Evolutionary conservation across 2,888 invertebrate genomes (phyloP), one percentile per base, ranked within the genome.

Genomic region (Pollenia amentaria): DNA sequence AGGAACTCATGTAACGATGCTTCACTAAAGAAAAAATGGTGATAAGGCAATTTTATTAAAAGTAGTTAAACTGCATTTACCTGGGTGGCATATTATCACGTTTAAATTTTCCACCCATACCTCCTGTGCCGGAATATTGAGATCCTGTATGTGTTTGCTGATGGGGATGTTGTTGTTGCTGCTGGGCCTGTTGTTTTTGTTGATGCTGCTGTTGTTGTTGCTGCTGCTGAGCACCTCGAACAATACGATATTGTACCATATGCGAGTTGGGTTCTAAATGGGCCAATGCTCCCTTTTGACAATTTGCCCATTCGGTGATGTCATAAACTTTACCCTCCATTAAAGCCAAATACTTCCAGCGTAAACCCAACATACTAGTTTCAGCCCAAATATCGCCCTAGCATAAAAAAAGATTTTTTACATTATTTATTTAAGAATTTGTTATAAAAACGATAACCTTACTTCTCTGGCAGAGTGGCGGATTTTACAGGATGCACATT

Each of bases 311-410:
- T 93, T 98, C 98, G 64, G 98, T 98, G 90, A 99, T 98, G 94
- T 99, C 98, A 93, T 98, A 99, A 44, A 99, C 97, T 87, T 97
- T 97, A 79, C 98, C 98, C 93, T 99, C 98, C 98, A 99, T 98
- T 91, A 98, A 97, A 75, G 99, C 98, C 94, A 97, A 98, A 94
- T 98, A 99, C 94, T 97, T 97, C 96, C 98, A 98, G 67, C 97
- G 95, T 89, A 98, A 95, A 16, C 98, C 98, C 94, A 98, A 95
- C 94, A 97, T 95, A 90, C 95, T 95, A 57, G 97, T 97, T 94
- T 99, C 99, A 65, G 98, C 98, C 99, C 99, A 98, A 90, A 98
- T 98, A 93, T 98, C 98, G 84, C 98, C 98, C 97, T 97, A 92
- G 1, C 70, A 44, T 1, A 2, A 44, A 48, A 1, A 14, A 2